Percentiles rank a stretch among this genome's conserved stretches.
phyloP scores from a whole-genome alignment of 2,113 vertebrate genomes.

The Tragelaphus imberbis region DNA sequence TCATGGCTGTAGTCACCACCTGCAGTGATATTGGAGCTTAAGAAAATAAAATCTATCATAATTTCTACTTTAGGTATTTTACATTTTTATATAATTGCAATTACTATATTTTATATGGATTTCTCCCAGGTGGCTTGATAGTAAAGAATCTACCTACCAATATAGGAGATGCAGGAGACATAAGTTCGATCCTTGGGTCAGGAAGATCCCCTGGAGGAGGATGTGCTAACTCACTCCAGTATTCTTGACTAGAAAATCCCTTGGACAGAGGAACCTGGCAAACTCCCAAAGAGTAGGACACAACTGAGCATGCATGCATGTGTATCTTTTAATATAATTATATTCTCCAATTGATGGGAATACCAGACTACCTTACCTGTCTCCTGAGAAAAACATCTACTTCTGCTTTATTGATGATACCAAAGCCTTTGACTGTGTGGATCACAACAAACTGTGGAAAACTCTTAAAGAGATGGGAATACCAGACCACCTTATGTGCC shows the following conservation, averaged over 20 bases:
- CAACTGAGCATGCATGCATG: neutral
- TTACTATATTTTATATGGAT: neutral
- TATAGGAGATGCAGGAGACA: neutral
- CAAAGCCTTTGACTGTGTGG: neutral
- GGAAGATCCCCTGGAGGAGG: neutral
- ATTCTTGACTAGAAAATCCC: neutral
- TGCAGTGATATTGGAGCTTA: neutral
- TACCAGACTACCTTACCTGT: neutral
- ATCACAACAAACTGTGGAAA: neutral
- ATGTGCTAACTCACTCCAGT: neutral
- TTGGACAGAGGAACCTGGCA: neutral
- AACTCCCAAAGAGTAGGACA: neutral
- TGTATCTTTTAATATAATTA: neutral
- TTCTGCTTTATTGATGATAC: neutral
- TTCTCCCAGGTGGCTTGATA: neutral
- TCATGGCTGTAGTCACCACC: neutral
- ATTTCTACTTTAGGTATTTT: neutral
- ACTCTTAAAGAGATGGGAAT: neutral
- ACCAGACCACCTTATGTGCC: neutral
- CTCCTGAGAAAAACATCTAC: neutral
- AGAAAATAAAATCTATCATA: neutral
- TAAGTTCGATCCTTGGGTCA: neutral
- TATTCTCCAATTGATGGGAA: neutral
- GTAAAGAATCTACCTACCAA: neutral
- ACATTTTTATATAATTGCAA: neutral